Percentiles rank a stretch among this genome's conserved stretches.
Conservation (phyloP, 2,113 vertebrate species). For the Mirounga angustirostris region DNA sequence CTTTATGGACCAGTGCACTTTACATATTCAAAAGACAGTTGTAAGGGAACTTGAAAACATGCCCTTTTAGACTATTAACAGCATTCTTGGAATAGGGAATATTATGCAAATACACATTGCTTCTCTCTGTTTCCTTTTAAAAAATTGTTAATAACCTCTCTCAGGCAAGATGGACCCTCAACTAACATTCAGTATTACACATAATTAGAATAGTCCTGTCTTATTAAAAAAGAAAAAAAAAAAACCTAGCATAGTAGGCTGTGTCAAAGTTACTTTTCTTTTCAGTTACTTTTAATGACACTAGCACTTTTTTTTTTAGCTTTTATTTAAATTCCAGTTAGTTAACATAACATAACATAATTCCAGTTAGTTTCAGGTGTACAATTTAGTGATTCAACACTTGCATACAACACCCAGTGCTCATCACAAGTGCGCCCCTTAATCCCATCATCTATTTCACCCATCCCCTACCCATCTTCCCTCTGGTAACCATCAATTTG, state of each 20-base stretch:
- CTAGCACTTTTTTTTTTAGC: not conserved
- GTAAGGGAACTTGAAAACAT: not conserved
- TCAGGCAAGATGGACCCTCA: not conserved
- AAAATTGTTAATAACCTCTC: conserved; percentile 4
- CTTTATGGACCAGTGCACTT: not conserved
- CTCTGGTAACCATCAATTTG: not conserved
- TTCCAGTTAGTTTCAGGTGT: not conserved
- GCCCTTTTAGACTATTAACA: not conserved
- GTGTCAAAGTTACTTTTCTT: not conserved
- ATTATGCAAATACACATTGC: not conserved
- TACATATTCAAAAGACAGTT: not conserved
- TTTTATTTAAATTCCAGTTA: not conserved
- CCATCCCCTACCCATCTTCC: not conserved
- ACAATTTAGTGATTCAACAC: not conserved
- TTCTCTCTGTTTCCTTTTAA: not conserved
- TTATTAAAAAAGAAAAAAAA: not conserved
- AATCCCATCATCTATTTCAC: not conserved
- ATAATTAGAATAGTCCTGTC: not conserved
- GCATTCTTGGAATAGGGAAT: not conserved
- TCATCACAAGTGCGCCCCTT: not conserved
- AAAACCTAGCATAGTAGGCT: too few relatives aligned
- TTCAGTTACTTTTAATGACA: not conserved
- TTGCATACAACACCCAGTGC: not conserved
- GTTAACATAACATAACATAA: not conserved
- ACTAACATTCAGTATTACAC: not conserved